Evolutionary conservation across 2,888 invertebrate genomes (phyloP), one percentile per base, ranked within the genome.

Genomic region (Anthoptus insignis): DNA sequence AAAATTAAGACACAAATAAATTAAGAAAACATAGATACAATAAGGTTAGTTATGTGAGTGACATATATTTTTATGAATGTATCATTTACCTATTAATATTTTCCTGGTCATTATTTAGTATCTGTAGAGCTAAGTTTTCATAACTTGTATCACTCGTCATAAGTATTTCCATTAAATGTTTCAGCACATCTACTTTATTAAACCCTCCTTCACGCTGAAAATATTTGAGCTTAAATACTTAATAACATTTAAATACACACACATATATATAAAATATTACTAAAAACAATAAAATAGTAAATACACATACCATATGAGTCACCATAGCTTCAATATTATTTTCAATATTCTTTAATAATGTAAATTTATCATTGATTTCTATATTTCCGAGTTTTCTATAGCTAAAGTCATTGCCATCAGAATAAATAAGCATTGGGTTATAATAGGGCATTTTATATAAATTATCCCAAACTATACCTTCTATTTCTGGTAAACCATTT

Each of bases 391-490:
- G 87, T 52, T 91, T 91, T 78, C 95, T 94, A 72, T 89, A 88
- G 27, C 94, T 93, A 86, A 95, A 95, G 56, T 94, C 94, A 59
- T 94, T 84, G 49, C 96, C 96, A 73, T 95, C 95, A 64, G 94
- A 94, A 80, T 95, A 94, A 67, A 94, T 89, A 72, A 96, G 81
- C 79, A 93, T 93, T 9, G 96, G 94, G 76, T 95, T 91, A 73
- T 95, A 96, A 37, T 95, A 96, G 32, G 94, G 93, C 53, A 88
- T 83, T 59, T 88, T 80, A 57, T 94, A 80, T 37, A 91, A 83
- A 34, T 86, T 77, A 76, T 92, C 82, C 92, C 93, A 95, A 73
- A 93, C 88, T 69, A 95, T 87, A 29, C 89, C 86, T 14, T 94
- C 91, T 70, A 96, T 86, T 65, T 94, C 94, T 7, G 94, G 94